Conservation (phyloP, 2,797 vertebrate genomes). For the Craterocephalus amniculus region DNA sequence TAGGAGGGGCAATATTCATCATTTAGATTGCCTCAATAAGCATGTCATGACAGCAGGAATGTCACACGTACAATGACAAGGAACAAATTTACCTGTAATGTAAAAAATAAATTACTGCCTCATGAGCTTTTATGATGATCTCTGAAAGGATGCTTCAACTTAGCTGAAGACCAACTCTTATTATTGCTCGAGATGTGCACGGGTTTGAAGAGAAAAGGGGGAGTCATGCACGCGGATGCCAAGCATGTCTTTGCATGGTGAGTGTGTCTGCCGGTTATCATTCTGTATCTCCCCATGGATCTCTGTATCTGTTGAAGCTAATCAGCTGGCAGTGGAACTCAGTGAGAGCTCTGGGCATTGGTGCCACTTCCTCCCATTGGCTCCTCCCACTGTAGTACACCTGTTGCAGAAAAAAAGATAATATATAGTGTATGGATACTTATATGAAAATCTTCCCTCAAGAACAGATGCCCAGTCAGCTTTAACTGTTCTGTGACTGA, state of each 20-base stretch:
- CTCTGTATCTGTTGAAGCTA: slow-evolving; percentile 92
- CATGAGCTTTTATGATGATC: slow-evolving; percentile 18
- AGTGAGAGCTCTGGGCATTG: slow-evolving; percentile 95
- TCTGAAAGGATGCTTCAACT: slow-evolving; percentile 24
- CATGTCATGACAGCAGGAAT: slow-evolving; percentile 2
- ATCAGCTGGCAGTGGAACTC: slow-evolving; percentile 97
- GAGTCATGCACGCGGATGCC: slow-evolving; percentile 6
- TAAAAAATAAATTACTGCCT: slow-evolving; percentile 40
- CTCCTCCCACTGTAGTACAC: slow-evolving; percentile 93
- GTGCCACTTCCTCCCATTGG: slow-evolving; percentile 95
- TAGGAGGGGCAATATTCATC: slow-evolving; percentile 48
- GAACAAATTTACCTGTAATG: slow-evolving; percentile 24
- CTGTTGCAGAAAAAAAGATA: slow-evolving; percentile 71
- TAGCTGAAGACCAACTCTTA: slow-evolving; percentile 10
- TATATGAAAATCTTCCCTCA: neutral
- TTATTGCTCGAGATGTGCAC: slow-evolving; percentile 29
- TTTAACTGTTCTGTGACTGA: too few relatives aligned
- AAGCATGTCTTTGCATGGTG: slow-evolving; percentile 4
- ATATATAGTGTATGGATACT: neutral
- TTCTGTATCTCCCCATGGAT: slow-evolving; percentile 87
- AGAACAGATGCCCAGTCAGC: too few relatives aligned
- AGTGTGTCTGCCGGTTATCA: slow-evolving; percentile 19
- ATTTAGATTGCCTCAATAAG: slow-evolving; percentile 28
- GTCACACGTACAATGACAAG: slow-evolving; percentile 18
- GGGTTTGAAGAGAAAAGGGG: slow-evolving; percentile 13